phyloP scores from a whole-genome alignment of 2,113 vertebrate genomes.

The Hoplias malabaricus region DNA sequence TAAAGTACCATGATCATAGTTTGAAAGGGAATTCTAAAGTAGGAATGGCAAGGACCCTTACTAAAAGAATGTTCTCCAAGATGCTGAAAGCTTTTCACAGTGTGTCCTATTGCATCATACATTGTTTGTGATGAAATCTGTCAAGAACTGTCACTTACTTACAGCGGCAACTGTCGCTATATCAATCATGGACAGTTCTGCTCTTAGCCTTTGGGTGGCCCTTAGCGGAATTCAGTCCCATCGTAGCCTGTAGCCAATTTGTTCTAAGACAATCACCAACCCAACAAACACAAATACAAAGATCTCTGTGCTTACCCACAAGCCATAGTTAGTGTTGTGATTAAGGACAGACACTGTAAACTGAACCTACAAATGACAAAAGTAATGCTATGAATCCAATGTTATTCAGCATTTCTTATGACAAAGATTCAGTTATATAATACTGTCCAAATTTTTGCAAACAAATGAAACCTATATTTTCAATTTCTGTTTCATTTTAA shows the following conservation, averaged over 20 bases:
- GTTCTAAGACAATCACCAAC: background rate
- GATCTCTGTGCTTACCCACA: background rate
- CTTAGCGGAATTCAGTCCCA: background rate
- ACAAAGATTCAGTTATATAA: too few species aligned
- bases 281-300: too few species aligned
- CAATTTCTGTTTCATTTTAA: too few species aligned
- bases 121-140: slow-evolving; percentile 6
- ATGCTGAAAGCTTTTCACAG: background rate
- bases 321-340: background rate
- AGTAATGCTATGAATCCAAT: too few species aligned
- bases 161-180: background rate
- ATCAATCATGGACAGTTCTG: background rate
- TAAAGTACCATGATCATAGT: background rate
- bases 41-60: background rate
- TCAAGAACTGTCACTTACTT: slow-evolving; percentile 7
- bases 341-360: too few species aligned
- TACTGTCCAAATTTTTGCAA: too few species aligned
- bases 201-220: background rate
- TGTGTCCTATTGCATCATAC: background rate
- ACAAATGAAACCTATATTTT: too few species aligned
- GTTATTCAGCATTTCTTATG: too few species aligned
- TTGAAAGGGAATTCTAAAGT: background rate
- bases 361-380: too few species aligned
- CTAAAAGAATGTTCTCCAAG: background rate
- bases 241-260: background rate